Evolutionary conservation across 2,113 vertebrate species (phyloP), one percentile per base, ranked within the genome.

Genomic region (Gracilinanus agilis): DNA sequence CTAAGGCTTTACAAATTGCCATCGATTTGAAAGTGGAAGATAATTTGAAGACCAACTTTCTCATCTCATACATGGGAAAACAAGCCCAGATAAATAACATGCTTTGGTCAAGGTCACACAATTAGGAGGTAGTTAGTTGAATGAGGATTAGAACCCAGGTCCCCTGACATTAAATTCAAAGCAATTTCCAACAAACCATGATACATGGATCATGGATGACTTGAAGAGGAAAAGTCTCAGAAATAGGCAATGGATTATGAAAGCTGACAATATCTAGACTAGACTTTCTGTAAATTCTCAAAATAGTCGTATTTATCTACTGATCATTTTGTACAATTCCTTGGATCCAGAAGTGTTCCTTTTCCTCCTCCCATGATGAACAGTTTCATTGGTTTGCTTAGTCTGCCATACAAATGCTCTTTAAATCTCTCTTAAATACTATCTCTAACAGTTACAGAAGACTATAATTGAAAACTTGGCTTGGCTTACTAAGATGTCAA

Each of bases 221-320:
- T 58, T 58, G 9, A 9, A 58, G 27, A 58, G 21, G 25, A 89
- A 49, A 94, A 56, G 54, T 90, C 58, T 94, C 44, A 55, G 54
- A 97, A 92, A 13, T 75, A 92, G 90, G 90, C 67, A 95, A 94
- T 27, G 56, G 58, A 96, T 89, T 91, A 29, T 90, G 49, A 93
- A 93, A 53, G 44, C 25, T 27, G 25, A 58, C 24, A 58, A 24
- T 27, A 58, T 58, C 25, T 58, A 92, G 91, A 92, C 91, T 53
- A 93, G n/a, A 58, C 10, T 94, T 16, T 25, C 27, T 3, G 0
- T 53, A 88, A 3, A 19, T 55, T 89, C 90, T 94, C 55, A 11
- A 12, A 7, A 58, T 27, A 34, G 21, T 1, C 92, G 40, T 4
- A 3, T 67, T 0, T 91, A 23, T 92, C 56, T 56, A 0, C 12